Conservation (phyloP, 1,140 invertebrate genomes). For the Aphaenogaster rudis region DNA sequence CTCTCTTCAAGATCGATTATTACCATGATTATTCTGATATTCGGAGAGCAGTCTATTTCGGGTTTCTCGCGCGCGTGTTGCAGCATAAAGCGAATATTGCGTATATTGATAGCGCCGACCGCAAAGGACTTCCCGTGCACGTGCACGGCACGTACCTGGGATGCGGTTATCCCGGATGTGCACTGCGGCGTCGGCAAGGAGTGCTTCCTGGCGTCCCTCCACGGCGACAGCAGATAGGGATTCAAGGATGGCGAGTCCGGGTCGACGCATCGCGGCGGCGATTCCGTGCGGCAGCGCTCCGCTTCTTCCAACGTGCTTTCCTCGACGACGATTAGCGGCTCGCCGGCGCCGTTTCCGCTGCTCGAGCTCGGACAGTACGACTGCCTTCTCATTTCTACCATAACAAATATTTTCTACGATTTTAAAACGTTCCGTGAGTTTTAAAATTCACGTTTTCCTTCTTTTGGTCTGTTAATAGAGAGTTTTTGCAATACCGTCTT, state of each 20-base stretch:
- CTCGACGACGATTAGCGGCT: conserved; percentile 94
- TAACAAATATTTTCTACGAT: background rate
- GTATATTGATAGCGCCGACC: background rate
- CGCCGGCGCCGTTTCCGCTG: conserved; percentile 81
- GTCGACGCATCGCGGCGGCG: conserved; percentile 89
- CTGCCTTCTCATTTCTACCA: conserved; percentile 81
- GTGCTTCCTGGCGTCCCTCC: conserved; percentile 92
- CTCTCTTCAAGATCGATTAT: background rate
- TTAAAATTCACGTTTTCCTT: background rate
- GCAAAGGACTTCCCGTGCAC: conserved; percentile 10
- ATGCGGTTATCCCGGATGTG: conserved; percentile 93
- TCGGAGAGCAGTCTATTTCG: background rate
- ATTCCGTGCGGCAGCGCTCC: conserved; percentile 87
- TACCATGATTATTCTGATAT: background rate
- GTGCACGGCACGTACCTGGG: conserved; percentile 88
- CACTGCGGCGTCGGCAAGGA: conserved; percentile 94
- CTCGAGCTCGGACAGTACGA: conserved; percentile 81
- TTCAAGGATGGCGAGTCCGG: conserved; percentile 91
- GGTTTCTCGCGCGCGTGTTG: background rate
- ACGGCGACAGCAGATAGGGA: conserved; percentile 93
- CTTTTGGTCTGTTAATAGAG: background rate
- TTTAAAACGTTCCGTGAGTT: background rate
- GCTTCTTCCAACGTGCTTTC: conserved; percentile 90
- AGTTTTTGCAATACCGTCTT: too few species aligned
- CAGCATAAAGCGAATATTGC: background rate